Conservation (phyloP, 2,888 invertebrate genomes). For the Mythimna lalbum region DNA sequence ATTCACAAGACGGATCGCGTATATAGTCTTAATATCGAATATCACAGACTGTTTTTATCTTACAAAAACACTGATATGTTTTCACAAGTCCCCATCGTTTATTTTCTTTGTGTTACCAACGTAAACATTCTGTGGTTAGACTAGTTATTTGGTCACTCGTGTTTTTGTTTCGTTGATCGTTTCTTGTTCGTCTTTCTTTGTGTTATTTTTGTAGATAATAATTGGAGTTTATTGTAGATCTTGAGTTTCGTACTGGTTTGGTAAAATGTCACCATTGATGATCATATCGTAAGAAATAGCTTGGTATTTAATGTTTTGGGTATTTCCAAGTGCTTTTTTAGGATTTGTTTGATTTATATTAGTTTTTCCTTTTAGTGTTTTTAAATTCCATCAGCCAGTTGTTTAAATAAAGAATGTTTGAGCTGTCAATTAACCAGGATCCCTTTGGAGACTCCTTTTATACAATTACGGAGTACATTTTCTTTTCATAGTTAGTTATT, state of each 20-base stretch:
- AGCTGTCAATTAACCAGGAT: background rate
- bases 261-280: constrained; percentile 45
- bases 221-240: constrained; percentile 32
- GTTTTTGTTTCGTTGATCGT: constrained; percentile 46
- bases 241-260: constrained; percentile 28
- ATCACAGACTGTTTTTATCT: constrained; percentile 58
- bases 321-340: constrained; percentile 28
- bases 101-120: constrained; percentile 62
- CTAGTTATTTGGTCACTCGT: constrained; percentile 43
- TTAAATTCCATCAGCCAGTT: background rate
- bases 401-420: background rate
- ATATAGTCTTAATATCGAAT: constrained; percentile 51
- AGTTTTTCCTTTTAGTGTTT: background rate
- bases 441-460: background rate
- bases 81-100: constrained; percentile 64
- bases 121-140: constrained; percentile 53
- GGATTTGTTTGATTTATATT: background rate
- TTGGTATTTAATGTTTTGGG: constrained; percentile 33
- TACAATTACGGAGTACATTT: background rate
- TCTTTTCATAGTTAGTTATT: background rate
- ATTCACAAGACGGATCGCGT: constrained; percentile 31
- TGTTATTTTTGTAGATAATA: constrained; percentile 32
- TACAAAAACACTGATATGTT: constrained; percentile 68
- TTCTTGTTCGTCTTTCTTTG: constrained; percentile 41
- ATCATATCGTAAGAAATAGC: constrained; percentile 35